A percentile compares a stretch with the other conserved stretches of the same genome.
Conservation (phyloP, 2,797 vertebrate genomes). For the Scyliorhinus canicula region DNA sequence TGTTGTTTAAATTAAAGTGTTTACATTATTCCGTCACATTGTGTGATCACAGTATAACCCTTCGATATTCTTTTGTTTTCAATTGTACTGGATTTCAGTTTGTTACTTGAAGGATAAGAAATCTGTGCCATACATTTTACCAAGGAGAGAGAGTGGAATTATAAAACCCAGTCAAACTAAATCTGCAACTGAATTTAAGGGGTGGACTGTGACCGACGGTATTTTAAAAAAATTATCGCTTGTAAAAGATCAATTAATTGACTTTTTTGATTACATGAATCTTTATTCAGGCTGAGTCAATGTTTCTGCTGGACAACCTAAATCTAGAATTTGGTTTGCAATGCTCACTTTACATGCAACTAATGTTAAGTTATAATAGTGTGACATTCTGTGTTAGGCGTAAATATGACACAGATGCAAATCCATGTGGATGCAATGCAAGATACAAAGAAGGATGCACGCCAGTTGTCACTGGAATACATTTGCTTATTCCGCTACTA, state of each 20-base stretch:
- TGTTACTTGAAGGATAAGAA: not conserved
- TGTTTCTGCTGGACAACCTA: not conserved
- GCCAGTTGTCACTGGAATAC: not conserved
- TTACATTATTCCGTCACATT: not conserved
- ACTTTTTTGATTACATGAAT: not conserved
- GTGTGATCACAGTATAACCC: not conserved
- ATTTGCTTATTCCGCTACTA: not conserved
- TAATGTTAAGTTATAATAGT: not conserved
- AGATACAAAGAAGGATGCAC: not conserved
- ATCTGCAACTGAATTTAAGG: not conserved
- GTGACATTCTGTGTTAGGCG: not conserved
- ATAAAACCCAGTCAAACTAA: not conserved
- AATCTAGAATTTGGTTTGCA: not conserved
- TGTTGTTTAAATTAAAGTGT: slow-evolving; percentile 20
- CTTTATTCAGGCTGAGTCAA: slow-evolving; percentile 7
- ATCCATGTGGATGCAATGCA: not conserved
- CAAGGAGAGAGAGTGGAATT: not conserved
- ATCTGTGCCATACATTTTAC: not conserved
- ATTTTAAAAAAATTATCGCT: not conserved
- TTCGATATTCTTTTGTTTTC: not conserved
- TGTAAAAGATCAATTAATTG: slow-evolving; percentile 29
- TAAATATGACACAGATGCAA: not conserved
- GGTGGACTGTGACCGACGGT: not conserved
- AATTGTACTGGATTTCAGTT: not conserved
- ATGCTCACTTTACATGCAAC: not conserved